Conservation (phyloP, 1,140 invertebrate species). For the Cryptotermes secundus region DNA sequence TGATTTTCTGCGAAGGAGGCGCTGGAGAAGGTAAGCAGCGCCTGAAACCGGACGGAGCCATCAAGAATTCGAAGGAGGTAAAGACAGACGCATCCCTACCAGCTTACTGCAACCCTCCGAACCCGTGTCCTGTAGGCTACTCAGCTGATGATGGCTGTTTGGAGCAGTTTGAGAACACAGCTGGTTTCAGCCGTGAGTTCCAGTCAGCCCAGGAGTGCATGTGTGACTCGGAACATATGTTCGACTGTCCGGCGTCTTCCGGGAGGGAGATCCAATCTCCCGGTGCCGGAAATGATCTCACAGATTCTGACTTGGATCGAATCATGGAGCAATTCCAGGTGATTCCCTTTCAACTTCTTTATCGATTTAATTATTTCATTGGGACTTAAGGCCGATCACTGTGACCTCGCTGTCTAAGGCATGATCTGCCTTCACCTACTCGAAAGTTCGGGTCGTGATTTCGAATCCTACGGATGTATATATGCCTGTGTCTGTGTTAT, state of each 20-base stretch:
- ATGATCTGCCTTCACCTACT: no score
- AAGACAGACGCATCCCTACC: conserved; percentile 92
- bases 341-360: not conserved
- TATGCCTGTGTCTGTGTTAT: no score
- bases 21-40: conserved; percentile 72
- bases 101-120: conserved; percentile 98
- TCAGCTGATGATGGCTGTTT: conserved; percentile 82
- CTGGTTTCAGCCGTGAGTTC: conserved; percentile 85
- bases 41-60: conserved; percentile 59
- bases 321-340: conserved; percentile 59
- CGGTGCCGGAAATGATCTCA: conserved; percentile 45
- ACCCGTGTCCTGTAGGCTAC: conserved; percentile 92
- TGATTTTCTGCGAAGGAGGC: conserved; percentile 58
- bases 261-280: conserved; percentile 39
- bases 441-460: no score
- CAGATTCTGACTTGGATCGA: conserved; percentile 53
- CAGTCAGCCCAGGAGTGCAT: conserved; percentile 93
- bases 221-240: conserved; percentile 99
- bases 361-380: no score
- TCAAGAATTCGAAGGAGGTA: conserved; percentile 69
- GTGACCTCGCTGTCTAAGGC: no score
- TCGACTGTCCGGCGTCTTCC: conserved; percentile 71
- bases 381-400: no score
- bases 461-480: no score
- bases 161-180: conserved; percentile 91